Evolutionary conservation across 2,113 vertebrate species (phyloP), one percentile per base, ranked within the genome.

Genomic region (Poeciliopsis turrubarensis): DNA sequence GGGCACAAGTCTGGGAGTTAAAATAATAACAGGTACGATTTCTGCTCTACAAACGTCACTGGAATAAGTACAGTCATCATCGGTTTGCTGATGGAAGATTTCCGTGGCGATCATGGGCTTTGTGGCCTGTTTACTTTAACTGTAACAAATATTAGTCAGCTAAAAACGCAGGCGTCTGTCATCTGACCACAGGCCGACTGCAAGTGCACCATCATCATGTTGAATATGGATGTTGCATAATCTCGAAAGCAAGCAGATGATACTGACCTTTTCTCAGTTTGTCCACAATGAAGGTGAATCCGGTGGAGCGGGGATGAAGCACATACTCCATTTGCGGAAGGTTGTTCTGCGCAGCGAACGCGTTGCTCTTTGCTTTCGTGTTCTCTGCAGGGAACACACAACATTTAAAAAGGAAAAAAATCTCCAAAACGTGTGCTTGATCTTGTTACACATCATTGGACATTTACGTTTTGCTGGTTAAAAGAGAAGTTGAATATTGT

Each of bases 261-360:
- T 54, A n/a, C 93, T 94, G 92, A 99, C 98, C 97, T 97, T 96
- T 92, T 79, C 95, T 94, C 27, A 99, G 95, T 66, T 87, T 94
- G 65, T 97, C 95, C 51, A 99, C 96, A 60, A 99, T 96, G 86
- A 97, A 98, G 89, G 97, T 98, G 92, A 99, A 99, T 47, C 98
- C 98, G 0, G 97, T 99, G 13, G 96, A 98, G 75, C 98, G 94
- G 0, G 98, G 98, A 83, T 99, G 97, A 29, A 99, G 93, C 60
- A 99, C 97, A 3, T 96, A 98, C 32, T 99, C 95, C 0, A 96
- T 96, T 79, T 96, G 97, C 6, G 94, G 93, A 74, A 99, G 93
- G 73, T 93, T 94, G 0, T 97, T 96, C 90, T 96, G 94, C 51
- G 93, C 95, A 13, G 98, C 98, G 27, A 97, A 99, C 15, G 89